Percentiles rank a stretch among this genome's conserved stretches.
These are phyloP conservation scores for Unio delphinus DNA, from an alignment of 2,888 invertebrate species.

Conservation along the genomic window DNA sequence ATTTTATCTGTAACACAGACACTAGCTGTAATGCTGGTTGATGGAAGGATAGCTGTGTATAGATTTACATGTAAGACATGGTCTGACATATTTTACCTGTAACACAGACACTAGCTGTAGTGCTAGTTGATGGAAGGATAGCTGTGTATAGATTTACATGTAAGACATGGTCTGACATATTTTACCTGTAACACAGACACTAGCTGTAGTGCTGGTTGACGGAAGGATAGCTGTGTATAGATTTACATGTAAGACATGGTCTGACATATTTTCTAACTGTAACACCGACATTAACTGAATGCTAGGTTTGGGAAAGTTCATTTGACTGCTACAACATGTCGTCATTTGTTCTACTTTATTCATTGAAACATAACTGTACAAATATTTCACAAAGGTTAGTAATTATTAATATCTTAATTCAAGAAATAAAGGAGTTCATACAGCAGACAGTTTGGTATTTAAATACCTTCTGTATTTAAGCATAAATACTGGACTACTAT, in stretches of 20 bases:
- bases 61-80: slow-evolving; percentile 26
- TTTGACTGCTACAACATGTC: neutral
- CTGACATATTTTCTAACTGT: neutral
- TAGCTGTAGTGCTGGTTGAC: slow-evolving; percentile 42
- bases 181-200: neutral
- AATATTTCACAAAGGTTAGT: no score
- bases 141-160: slow-evolving; percentile 49
- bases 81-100: neutral
- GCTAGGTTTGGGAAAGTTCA: neutral
- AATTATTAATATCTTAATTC: no score
- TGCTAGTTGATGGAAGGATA: slow-evolving; percentile 47
- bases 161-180: slow-evolving; percentile 6
- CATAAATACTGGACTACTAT: no score
- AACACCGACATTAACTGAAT: neutral
- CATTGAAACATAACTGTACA: no score
- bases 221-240: slow-evolving; percentile 54
- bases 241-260: slow-evolving; percentile 21
- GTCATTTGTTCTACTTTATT: no score
- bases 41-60: slow-evolving; percentile 55
- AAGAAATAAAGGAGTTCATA: no score
- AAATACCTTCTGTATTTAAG: no score
- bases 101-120: slow-evolving; percentile 17
- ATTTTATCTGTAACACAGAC: neutral
- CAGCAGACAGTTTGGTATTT: no score
- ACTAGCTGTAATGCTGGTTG: slow-evolving; percentile 36